These are phyloP conservation scores for Neotragus moschatus DNA, from an alignment of 2,113 vertebrate species.

Conservation along the genomic window DNA sequence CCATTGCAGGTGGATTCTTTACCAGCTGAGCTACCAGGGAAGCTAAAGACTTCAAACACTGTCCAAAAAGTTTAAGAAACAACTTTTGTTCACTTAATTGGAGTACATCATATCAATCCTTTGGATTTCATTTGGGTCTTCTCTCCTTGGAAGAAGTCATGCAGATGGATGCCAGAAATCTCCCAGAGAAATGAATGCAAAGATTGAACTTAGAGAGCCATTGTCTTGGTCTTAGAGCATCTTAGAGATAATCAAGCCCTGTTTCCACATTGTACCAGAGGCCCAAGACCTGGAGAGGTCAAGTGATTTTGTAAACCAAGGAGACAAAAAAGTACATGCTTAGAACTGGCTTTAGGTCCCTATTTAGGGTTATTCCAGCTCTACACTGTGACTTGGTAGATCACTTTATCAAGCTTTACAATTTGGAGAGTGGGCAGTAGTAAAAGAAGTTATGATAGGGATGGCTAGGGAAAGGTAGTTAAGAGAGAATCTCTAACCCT, in stretches of 20 bases:
- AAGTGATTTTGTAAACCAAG: background rate
- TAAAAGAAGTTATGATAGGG: background rate
- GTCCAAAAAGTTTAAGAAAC: background rate
- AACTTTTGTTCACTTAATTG: background rate
- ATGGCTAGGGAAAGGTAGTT: background rate
- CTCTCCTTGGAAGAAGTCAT: background rate
- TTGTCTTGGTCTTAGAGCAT: background rate
- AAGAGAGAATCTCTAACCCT: background rate
- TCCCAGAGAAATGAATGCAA: background rate
- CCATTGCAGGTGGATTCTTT: background rate
- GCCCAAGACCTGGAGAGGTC: background rate
- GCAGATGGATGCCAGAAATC: background rate
- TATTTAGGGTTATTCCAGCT: background rate
- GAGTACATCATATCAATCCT: background rate
- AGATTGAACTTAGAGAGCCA: background rate
- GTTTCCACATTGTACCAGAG: background rate
- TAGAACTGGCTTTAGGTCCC: background rate
- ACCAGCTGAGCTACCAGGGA: background rate
- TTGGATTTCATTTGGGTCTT: background rate
- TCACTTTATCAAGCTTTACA: background rate
- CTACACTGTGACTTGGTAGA: background rate
- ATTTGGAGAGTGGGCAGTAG: background rate
- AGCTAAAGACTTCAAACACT: background rate
- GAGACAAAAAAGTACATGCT: background rate
- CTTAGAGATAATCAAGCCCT: background rate